Percentiles rank a stretch among this genome's conserved stretches.
These are phyloP conservation scores for Drosophila mayri DNA, from an alignment of 1,140 invertebrate species.

Conservation along the genomic window DNA sequence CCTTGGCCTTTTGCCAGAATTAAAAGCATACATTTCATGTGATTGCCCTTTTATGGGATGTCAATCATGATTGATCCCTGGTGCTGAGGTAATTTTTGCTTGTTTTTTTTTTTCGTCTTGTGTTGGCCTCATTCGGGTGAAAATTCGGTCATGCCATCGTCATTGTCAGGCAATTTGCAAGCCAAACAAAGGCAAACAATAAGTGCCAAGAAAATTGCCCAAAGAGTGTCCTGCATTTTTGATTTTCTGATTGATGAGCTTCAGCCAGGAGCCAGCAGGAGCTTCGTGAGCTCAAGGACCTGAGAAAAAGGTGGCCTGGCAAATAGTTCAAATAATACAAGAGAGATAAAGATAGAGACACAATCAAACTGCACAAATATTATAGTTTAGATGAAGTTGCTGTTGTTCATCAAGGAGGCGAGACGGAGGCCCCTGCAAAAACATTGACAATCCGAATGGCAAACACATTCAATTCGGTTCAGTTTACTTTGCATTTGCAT, in stretches of 20 bases:
- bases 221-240: conserved; percentile 35
- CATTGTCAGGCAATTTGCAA: conserved; percentile 42
- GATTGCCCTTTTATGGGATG: conserved; percentile 35
- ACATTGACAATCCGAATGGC: conserved; percentile 31
- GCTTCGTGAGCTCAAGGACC: conserved; percentile 7
- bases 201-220: conserved; percentile 41
- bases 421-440: too few relatives aligned
- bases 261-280: not conserved
- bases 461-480: conserved; percentile 25
- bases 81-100: conserved; percentile 1
- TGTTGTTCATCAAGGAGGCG: too few relatives aligned
- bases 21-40: conserved; percentile 23
- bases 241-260: conserved; percentile 42
- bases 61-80: conserved; percentile 39
- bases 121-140: conserved; percentile 18
- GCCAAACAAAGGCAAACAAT: conserved; percentile 33
- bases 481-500: conserved; percentile 50
- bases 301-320: not conserved
- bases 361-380: conserved; percentile 52
- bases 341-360: not conserved
- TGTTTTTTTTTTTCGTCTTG: not conserved
- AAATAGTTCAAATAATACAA: conserved; percentile 26
- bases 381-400: conserved; percentile 7
- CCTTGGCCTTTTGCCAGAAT: not conserved
- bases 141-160: conserved; percentile 34